Evolutionary conservation across 2,888 invertebrate genomes (phyloP), one percentile per base, ranked within the genome.

Genomic region (Synanthedon andrenaeformis): DNA sequence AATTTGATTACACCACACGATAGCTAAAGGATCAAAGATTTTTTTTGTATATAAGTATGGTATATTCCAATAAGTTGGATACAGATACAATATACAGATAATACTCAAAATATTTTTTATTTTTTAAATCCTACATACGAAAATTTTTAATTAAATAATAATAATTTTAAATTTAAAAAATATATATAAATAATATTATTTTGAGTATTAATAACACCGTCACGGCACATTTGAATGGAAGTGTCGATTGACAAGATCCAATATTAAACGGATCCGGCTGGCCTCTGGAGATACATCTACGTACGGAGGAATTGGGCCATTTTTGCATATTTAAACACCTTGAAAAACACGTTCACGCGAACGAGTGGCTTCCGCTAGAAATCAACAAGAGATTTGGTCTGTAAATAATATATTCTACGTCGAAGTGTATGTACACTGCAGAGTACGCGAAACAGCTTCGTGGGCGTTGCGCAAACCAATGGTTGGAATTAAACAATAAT

Each of bases 321-420:
- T 66, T 62, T 63, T 70, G 62, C 66, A 72, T 74, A 70, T 70
- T 72, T 70, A 67, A 73, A 60, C 55, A 60, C 56, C 61, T 58
- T 65, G 62, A 64, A 68, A 71, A 66, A 69, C 60, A 62, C 57
- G 53, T 60, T 55, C 55, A 52, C 54, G 17, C 48, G 45, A 42
- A 52, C 14, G 48, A 45, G n/a, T 52, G 45, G 41, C 48, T 52
- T 53, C 58, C 55, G 60, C 58, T 53, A 52, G 51, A 55, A 54
- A 54, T 53, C 55, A 53, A 56, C 53, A 51, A 56, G 53, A 59
- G 57, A 59, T 61, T 58, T 57, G 41, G 49, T 48, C 28, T 12
- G 42, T 57, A 55, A 58, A 58, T 55, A 58, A 55, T 52, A 58
- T 53, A 56, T 54, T 23, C 50, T 51, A 51, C 55, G 54, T 56